Evolutionary conservation across 2,888 invertebrate species (phyloP).

Genomic region (Gymnosoma rotundatum): DNA sequence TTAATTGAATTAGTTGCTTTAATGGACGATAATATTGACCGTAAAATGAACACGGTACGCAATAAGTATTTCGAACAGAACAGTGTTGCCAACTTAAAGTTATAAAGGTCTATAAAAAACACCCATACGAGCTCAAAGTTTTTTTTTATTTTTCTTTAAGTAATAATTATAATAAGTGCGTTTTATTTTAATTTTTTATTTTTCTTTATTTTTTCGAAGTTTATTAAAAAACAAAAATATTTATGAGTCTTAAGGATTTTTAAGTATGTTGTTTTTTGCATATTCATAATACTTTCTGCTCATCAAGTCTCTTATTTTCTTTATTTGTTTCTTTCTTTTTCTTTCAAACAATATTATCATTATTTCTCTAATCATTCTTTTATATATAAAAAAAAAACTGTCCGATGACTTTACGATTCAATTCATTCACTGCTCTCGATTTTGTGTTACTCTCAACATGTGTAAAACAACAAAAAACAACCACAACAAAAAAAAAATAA

Average conservation of each 20-base stretch:
- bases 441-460: conserved; percentile 1
- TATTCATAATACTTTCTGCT: conserved; percentile 48
- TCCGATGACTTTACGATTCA: conserved; percentile 12
- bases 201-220: conserved; percentile 18
- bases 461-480: not conserved
- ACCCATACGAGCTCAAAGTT: too few relatives aligned
- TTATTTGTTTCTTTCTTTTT: conserved; percentile 60
- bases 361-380: conserved; percentile 35
- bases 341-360: conserved; percentile 31
- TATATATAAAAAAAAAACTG: conserved; percentile 18
- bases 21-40: too few relatives aligned
- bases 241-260: conserved; percentile 48
- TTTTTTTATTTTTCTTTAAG: conserved; percentile 8
- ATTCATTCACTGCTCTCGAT: conserved; percentile 5
- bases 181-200: conserved; percentile 24
- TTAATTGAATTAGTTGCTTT: too few relatives aligned
- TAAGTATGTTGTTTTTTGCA: not conserved
- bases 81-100: too few relatives aligned
- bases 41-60: too few relatives aligned
- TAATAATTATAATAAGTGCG: conserved; percentile 53
- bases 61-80: too few relatives aligned
- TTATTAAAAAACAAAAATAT: conserved; percentile 42
- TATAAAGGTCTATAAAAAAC: too few relatives aligned
- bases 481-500: conserved; percentile 21
- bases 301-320: conserved; percentile 68